phyloP scores from a whole-genome alignment of 2,888 invertebrate species.

The Trissonchulus sp. region DNA sequence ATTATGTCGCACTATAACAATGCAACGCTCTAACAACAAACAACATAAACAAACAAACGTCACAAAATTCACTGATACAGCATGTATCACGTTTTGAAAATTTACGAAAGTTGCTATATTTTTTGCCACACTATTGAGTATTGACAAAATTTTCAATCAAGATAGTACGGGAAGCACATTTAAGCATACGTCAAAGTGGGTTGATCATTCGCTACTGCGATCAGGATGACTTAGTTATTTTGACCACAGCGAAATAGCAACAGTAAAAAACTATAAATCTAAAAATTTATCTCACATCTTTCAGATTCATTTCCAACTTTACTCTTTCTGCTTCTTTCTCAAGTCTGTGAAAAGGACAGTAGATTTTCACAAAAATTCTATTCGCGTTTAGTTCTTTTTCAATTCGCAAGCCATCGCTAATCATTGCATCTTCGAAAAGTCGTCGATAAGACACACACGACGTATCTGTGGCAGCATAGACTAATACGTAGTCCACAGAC shows the following conservation, averaged over 20 bases:
- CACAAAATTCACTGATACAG: too few relatives aligned
- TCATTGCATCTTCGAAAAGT: slow-evolving; percentile 43
- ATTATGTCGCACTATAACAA: slow-evolving; percentile 23
- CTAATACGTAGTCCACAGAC: slow-evolving; percentile 32
- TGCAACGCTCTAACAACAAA: too few relatives aligned
- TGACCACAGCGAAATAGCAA: too few relatives aligned
- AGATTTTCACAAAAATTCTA: slow-evolving; percentile 42
- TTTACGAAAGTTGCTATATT: too few relatives aligned
- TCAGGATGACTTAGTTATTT: too few relatives aligned
- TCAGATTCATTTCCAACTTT: slow-evolving; percentile 52
- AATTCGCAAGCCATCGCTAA: slow-evolving; percentile 46
- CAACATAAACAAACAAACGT: too few relatives aligned
- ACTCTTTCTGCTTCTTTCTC: slow-evolving; percentile 51
- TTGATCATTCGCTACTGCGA: too few relatives aligned
- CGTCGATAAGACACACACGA: neutral
- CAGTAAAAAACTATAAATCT: neutral
- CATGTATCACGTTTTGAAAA: too few relatives aligned
- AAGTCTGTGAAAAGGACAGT: slow-evolving; percentile 51
- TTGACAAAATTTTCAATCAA: too few relatives aligned
- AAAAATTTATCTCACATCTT: slow-evolving; percentile 44
- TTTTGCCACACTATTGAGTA: too few relatives aligned
- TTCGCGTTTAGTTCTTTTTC: slow-evolving; percentile 40
- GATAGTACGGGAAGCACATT: too few relatives aligned
- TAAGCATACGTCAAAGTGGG: too few relatives aligned
- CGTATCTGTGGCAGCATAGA: slow-evolving; percentile 20